A percentile compares a stretch with the other conserved stretches of the same genome.
Evolutionary conservation across 2,888 invertebrate genomes (phyloP).

Genomic region (Aporophyla nigra): DNA sequence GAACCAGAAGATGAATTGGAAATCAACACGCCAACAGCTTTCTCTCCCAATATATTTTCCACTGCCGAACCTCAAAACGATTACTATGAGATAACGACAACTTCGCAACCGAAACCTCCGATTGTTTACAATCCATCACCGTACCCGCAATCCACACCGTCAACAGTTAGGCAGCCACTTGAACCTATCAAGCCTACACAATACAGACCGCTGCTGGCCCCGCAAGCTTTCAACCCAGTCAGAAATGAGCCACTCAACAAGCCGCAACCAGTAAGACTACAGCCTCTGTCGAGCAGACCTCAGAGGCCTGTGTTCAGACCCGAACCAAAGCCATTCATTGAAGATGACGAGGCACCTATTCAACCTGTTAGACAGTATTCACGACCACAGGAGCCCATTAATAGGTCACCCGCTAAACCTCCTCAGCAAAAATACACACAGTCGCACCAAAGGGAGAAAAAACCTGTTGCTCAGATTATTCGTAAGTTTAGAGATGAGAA

Average conservation of each 20-base stretch:
- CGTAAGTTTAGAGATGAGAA: constrained; percentile 95
- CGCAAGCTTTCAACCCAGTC: constrained; percentile 84
- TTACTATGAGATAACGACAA: constrained; percentile 86
- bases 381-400: constrained; percentile 84
- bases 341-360: constrained; percentile 85
- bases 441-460: constrained; percentile 89
- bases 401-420: constrained; percentile 81
- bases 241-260: constrained; percentile 83
- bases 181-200: constrained; percentile 87
- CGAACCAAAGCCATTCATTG: constrained; percentile 85
- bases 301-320: constrained; percentile 90
- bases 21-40: constrained; percentile 90
- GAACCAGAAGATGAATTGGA: constrained; percentile 92
- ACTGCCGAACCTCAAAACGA: constrained; percentile 88
- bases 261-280: constrained; percentile 86
- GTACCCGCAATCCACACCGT: constrained; percentile 85
- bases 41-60: constrained; percentile 83
- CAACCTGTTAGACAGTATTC: constrained; percentile 87
- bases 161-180: constrained; percentile 74
- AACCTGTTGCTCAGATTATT: constrained; percentile 93
- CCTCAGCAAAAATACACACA: constrained; percentile 86
- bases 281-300: constrained; percentile 88
- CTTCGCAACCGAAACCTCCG: constrained; percentile 87
- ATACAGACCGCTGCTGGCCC: constrained; percentile 82
- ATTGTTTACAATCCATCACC: constrained; percentile 85